Evolutionary conservation across 2,113 vertebrate species (phyloP).

Genomic region (Scortum barcoo): DNA sequence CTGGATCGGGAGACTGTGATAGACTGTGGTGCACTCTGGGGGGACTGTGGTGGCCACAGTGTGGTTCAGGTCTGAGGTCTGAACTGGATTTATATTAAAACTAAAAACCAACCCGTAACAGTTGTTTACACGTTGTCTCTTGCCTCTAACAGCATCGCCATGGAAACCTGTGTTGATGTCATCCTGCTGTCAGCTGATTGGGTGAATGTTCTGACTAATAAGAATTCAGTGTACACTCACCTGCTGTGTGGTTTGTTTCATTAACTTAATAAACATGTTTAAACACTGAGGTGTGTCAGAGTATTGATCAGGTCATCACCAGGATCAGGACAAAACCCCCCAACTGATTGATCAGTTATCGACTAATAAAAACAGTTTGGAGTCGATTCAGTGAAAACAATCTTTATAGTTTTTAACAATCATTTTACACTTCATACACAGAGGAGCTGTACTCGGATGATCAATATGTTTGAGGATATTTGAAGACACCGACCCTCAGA

Average conservation of each 20-base stretch:
- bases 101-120: not conserved
- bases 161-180: constrained; percentile 21
- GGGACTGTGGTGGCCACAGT: not conserved
- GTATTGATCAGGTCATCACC: not conserved
- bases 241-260: constrained; percentile 21
- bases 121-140: not conserved
- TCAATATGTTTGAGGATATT: too few relatives aligned
- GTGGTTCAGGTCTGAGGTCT: not conserved
- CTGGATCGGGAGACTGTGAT: too few relatives aligned
- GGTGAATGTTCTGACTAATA: constrained; percentile 10
- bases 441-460: too few relatives aligned
- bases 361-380: too few relatives aligned
- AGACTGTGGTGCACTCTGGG: not conserved
- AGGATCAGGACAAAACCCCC: too few relatives aligned
- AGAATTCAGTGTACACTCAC: constrained; percentile 34
- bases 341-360: too few relatives aligned
- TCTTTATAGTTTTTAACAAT: too few relatives aligned
- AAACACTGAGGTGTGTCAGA: not conserved
- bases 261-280: constrained; percentile 57
- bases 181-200: constrained; percentile 29
- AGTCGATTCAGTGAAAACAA: too few relatives aligned
- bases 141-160: not conserved
- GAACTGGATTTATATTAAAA: not conserved
- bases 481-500: too few relatives aligned
- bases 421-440: too few relatives aligned